A percentile compares a stretch with the other conserved stretches of the same genome.
phyloP scores from a whole-genome alignment of 2,888 invertebrate species.

The Melinaea marsaeus region DNA sequence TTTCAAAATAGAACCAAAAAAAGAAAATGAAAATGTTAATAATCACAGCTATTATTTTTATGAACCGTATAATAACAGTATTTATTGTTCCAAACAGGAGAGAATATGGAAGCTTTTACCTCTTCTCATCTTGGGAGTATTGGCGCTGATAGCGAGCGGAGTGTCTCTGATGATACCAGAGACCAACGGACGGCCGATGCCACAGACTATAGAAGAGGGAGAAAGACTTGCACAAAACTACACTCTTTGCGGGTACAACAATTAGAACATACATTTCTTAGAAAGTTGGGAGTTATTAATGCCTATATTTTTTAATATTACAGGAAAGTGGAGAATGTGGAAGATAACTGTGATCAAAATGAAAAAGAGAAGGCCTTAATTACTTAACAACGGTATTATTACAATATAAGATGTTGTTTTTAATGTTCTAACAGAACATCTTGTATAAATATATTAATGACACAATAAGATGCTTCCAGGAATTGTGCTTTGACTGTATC shows the following conservation, averaged over 20 bases:
- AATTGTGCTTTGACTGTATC: too few species aligned
- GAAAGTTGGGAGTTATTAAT: too few species aligned
- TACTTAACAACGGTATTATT: slow-evolving; percentile 25
- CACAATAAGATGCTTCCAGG: too few species aligned
- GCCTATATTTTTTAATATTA: slow-evolving; percentile 4
- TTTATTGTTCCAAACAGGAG: slow-evolving; percentile 44
- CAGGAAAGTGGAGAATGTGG: slow-evolving; percentile 37
- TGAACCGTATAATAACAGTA: too few species aligned
- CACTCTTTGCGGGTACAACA: slow-evolving; percentile 18
- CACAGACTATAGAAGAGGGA: slow-evolving; percentile 2
- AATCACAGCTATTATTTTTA: too few species aligned
- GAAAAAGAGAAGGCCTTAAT: slow-evolving; percentile 37
- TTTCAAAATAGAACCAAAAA: too few species aligned
- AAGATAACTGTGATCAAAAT: slow-evolving; percentile 26
- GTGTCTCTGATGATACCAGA: slow-evolving; percentile 38
- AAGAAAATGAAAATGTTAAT: too few species aligned
- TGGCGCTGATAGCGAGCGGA: slow-evolving; percentile 46
- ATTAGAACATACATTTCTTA: too few species aligned
- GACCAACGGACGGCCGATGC: slow-evolving; percentile 1
- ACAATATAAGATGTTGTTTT: too few species aligned
- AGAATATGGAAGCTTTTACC: slow-evolving; percentile 56
- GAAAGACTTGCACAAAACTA: neutral
- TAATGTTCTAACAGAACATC: too few species aligned
- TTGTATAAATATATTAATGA: too few species aligned
- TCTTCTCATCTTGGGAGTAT: slow-evolving; percentile 51